Base-by-base conservation (phyloP, 2,888 invertebrate genomes). In the Odontomyia ornata region DNA sequence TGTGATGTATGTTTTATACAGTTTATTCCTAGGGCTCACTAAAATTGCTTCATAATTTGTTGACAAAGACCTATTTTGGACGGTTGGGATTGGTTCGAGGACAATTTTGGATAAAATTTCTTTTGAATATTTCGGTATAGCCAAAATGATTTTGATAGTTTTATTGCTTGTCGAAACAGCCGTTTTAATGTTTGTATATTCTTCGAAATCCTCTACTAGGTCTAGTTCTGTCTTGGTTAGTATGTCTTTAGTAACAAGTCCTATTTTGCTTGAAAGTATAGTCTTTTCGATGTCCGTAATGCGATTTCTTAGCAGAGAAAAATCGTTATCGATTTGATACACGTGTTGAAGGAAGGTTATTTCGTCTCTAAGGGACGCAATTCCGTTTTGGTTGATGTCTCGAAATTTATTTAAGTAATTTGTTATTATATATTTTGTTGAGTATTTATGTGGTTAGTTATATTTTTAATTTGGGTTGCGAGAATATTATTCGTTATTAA, bases 391-490 rank as follows among this genome's bases (percentile, higher is more conserved):
- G 1, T 13, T 46, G 43, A 72, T 47, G 18, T 36, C 36, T 21
- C 73, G 62, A 4, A 72, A 52, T 28, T 25, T 23, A 5, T 77
- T 72, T 15, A 77, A 52, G 47, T 77, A 73, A 3, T 23, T 62
- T 62, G 15, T 15, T 27, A 77, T 30, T 28, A 52, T 60, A n/a
- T n/a, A 0, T 13, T 27, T 28, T 77, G 72, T 47, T 77, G 64
- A 1, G n/a, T 1, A 5, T 62, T 64, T 28, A 77, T 64, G 1
- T 72, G 64, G 7, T 18, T 52, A 9, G 67, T 47, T 0, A 75
- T 77, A 27, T 77, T 77, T 52, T 75, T 30, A 9, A 77, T 77
- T 60, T 75, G 71, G 13, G 56, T 18, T 3, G 47, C 46, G 2
- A 75, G 57, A 0, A 47, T 4, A 1, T 52, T 56, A 18, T 64